Evolutionary conservation across 2,797 vertebrate species (phyloP).

Genomic region (Austrolebias charrua): DNA sequence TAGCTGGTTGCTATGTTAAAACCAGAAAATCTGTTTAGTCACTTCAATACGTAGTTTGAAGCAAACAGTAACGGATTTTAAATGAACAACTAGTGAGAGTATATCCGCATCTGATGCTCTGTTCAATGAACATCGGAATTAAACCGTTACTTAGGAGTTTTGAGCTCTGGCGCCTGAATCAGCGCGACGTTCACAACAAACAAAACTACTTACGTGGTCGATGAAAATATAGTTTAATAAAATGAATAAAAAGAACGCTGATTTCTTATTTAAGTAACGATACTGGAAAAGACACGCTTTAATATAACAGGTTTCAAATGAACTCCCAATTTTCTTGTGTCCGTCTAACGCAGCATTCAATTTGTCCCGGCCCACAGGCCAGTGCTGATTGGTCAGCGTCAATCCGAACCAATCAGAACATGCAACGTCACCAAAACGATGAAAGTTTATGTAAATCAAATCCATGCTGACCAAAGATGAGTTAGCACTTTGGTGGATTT

Average conservation of each 20-base stretch:
- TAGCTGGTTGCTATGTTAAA: neutral
- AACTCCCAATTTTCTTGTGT: neutral
- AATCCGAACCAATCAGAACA: neutral
- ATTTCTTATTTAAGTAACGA: neutral
- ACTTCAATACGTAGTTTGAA: neutral
- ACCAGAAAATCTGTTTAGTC: neutral
- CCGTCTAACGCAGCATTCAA: neutral
- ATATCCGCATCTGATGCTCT: neutral
- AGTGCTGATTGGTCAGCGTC: neutral
- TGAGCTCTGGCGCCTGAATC: no score
- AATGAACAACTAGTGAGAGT: neutral
- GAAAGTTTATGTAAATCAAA: neutral
- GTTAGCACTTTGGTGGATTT: slow-evolving; percentile 11
- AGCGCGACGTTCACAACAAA: no score
- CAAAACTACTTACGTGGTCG: neutral
- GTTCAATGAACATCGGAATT: slow-evolving; percentile 2
- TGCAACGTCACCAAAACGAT: neutral
- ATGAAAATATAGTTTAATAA: neutral
- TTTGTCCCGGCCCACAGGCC: neutral
- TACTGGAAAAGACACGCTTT: no score
- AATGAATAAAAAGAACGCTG: neutral
- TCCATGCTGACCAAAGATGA: slow-evolving; percentile 1
- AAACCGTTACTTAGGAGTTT: neutral
- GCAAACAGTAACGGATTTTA: neutral
- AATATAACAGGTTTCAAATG: no score